Conservation (phyloP, 2,113 vertebrate species). For the Connochaetes taurinus region DNA sequence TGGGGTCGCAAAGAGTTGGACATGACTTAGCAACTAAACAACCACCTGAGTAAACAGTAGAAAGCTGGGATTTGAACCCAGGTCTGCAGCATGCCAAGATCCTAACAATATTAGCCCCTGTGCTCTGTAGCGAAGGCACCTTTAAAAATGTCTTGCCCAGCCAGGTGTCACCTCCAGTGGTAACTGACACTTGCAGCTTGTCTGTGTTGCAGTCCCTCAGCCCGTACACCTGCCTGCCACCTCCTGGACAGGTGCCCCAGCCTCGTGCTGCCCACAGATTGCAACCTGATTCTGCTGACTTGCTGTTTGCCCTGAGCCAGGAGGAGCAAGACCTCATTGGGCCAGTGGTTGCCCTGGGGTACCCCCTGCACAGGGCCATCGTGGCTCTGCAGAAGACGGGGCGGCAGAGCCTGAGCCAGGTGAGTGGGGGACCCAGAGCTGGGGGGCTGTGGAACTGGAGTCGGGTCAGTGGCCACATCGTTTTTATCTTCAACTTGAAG, state of each 20-base stretch:
- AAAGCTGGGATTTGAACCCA: background rate
- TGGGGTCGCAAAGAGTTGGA: background rate
- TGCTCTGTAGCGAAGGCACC: background rate
- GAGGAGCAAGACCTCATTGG: slow-evolving; percentile 90
- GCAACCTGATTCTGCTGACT: slow-evolving; percentile 82
- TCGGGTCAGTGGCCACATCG: fast-evolving
- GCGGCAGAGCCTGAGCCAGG: slow-evolving; percentile 87
- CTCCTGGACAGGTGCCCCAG: background rate
- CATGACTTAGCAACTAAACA: background rate
- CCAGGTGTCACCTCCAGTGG: background rate
- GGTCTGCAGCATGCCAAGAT: background rate
- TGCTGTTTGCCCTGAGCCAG: slow-evolving; percentile 88
- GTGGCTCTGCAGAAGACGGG: slow-evolving; percentile 92
- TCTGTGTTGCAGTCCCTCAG: slow-evolving; percentile 80
- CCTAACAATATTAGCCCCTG: background rate
- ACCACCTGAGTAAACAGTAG: background rate
- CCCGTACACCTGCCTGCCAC: slow-evolving; percentile 78
- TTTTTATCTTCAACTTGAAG: background rate
- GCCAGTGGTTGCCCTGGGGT: slow-evolving; percentile 86
- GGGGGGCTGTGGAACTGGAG: background rate
- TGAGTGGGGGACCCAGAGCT: slow-evolving; percentile 61
- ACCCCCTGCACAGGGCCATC: slow-evolving; percentile 87
- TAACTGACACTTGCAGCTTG: background rate
- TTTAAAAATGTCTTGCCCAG: background rate
- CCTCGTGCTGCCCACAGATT: slow-evolving; percentile 61